Conservation (phyloP, 2,888 invertebrate genomes). For the Leptinotarsa juncta region DNA sequence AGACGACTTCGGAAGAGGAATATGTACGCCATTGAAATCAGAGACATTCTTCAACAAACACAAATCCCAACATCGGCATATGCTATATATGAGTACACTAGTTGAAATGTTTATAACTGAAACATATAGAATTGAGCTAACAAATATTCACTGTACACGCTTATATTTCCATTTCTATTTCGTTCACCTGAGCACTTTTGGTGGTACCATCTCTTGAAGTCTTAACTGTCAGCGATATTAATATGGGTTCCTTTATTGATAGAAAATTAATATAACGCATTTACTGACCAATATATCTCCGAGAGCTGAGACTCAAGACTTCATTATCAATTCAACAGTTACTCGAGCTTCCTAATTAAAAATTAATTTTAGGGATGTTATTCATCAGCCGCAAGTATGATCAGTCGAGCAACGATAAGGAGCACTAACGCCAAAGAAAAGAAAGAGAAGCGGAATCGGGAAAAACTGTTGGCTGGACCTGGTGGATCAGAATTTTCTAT, state of each 20-base stretch:
- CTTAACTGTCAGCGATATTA: too few species aligned
- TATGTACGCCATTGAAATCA: too few species aligned
- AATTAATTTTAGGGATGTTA: conserved; percentile 74
- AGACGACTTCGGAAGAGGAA: too few species aligned
- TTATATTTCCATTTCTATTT: conserved; percentile 29
- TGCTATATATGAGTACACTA: too few species aligned
- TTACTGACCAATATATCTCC: too few species aligned
- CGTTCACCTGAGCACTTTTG: conserved; percentile 59
- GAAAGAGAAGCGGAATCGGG: conserved; percentile 83
- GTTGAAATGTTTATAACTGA: too few species aligned
- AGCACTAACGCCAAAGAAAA: conserved; percentile 77
- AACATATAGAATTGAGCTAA: background rate
- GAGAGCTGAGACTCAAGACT: background rate
- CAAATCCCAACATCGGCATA: too few species aligned
- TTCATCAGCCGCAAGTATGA: conserved; percentile 76
- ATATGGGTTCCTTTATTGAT: too few species aligned
- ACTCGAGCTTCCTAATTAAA: too few species aligned
- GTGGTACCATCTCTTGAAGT: conserved; percentile 19
- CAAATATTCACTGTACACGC: conserved; percentile 13
- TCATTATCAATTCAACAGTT: background rate
- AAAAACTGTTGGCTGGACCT: conserved; percentile 73
- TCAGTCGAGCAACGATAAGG: conserved; percentile 75
- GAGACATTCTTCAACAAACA: too few species aligned
- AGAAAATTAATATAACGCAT: too few species aligned
- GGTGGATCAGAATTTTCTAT: conserved; percentile 82